Percentiles rank a stretch among this genome's conserved stretches.
These are phyloP conservation scores for Drosophila sucinea DNA, from an alignment of 1,140 invertebrate species.

Conservation along the genomic window DNA sequence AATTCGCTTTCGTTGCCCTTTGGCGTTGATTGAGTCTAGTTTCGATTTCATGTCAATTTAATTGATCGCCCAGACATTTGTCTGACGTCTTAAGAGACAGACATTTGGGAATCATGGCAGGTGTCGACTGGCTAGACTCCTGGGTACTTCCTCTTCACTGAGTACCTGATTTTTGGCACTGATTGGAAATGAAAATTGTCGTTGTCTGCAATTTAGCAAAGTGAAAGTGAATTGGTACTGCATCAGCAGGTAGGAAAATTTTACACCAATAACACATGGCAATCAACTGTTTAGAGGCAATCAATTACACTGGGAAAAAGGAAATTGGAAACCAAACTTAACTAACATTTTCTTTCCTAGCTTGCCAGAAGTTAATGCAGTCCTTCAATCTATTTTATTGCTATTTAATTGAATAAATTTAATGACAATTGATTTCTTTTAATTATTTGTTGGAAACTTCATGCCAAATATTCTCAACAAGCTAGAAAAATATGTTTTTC, in stretches of 20 bases:
- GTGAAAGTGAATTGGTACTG: slow-evolving; percentile 5
- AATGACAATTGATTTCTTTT: too few species aligned
- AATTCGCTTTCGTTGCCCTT: slow-evolving; percentile 10
- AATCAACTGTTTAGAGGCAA: slow-evolving; percentile 3
- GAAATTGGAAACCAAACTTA: not conserved
- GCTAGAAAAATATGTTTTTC: too few species aligned
- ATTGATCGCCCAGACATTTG: slow-evolving; percentile 27
- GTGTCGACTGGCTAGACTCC: not conserved
- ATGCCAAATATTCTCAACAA: too few species aligned
- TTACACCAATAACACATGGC: not conserved
- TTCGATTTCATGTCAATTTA: slow-evolving; percentile 9
- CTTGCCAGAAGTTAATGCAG: too few species aligned
- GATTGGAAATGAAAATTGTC: not conserved
- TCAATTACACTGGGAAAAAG: slow-evolving; percentile 13
- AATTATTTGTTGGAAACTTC: too few species aligned
- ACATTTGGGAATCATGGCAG: slow-evolving; percentile 11
- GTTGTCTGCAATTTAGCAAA: not conserved
- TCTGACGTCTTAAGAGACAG: not conserved
- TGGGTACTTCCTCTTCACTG: slow-evolving; percentile 3
- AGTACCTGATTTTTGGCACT: not conserved
- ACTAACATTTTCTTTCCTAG: too few species aligned
- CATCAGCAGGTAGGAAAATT: not conserved
- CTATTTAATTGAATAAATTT: too few species aligned
- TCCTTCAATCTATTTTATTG: too few species aligned
- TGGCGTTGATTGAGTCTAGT: slow-evolving; percentile 14